These are phyloP conservation scores for Sitobion miscanthi DNA, from an alignment of 1,140 invertebrate species.

Conservation along the genomic window DNA sequence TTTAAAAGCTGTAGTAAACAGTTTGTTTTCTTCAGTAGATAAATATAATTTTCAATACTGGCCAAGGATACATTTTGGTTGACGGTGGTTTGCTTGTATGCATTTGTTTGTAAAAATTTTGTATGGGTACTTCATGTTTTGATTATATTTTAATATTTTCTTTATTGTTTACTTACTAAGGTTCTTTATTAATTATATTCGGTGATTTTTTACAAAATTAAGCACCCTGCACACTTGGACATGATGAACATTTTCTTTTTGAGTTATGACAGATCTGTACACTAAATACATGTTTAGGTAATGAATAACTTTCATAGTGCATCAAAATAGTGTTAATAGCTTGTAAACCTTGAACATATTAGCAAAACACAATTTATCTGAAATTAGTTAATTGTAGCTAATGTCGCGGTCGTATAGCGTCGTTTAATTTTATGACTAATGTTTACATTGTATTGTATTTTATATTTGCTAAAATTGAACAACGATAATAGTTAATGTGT, in stretches of 20 bases:
- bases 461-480: constrained; percentile 16
- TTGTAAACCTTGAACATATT: constrained; percentile 40
- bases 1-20: background rate
- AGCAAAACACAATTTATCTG: constrained; percentile 25
- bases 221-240: background rate
- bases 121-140: background rate
- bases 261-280: background rate
- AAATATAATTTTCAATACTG: background rate
- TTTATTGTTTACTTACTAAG: background rate
- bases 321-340: constrained; percentile 9
- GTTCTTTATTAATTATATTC: background rate
- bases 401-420: no score
- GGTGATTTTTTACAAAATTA: background rate
- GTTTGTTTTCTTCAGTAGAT: background rate
- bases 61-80: background rate
- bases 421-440: background rate
- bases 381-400: constrained; percentile 12
- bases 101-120: background rate
- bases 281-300: background rate
- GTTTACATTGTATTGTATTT: no score
- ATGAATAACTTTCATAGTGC: background rate
- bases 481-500: background rate
- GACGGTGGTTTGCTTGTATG: background rate
- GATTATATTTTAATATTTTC: background rate
- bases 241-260: background rate